Evolutionary conservation across 2,888 invertebrate species (phyloP).

Genomic region (Leucophenga montana): DNA sequence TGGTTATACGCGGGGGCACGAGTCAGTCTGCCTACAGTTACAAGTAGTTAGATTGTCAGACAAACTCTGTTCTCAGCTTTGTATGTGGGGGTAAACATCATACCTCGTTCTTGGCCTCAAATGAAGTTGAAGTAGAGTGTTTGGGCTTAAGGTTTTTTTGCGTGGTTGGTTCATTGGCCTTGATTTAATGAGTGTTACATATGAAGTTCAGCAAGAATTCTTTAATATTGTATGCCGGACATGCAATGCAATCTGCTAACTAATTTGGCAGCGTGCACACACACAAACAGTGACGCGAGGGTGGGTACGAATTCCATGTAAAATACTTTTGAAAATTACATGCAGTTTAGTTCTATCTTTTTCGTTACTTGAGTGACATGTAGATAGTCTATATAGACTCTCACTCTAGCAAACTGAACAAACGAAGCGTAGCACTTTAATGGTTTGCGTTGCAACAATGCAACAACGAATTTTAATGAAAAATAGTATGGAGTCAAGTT

Average conservation of each 20-base stretch:
- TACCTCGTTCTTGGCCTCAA: not conserved
- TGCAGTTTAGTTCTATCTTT: constrained; percentile 11
- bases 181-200: constrained; percentile 18
- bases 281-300: too few relatives aligned
- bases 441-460: not conserved
- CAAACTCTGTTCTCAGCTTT: too few relatives aligned
- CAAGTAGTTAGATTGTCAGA: too few relatives aligned
- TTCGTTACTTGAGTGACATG: not conserved
- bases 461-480: too few relatives aligned
- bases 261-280: too few relatives aligned
- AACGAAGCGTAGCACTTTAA: constrained; percentile 10
- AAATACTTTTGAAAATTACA: constrained; percentile 16
- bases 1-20: not conserved
- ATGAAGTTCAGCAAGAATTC: not conserved
- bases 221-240: too few relatives aligned
- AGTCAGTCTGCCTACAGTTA: too few relatives aligned
- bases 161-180: constrained; percentile 24
- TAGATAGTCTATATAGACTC: not conserved
- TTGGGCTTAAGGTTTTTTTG: not conserved
- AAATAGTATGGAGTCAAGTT: too few relatives aligned
- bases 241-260: too few relatives aligned
- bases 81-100: too few relatives aligned
- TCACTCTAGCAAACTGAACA: not conserved
- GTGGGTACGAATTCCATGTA: not conserved
- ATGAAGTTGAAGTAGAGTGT: not conserved